A percentile compares a stretch with the other conserved stretches of the same genome.
Conservation (phyloP, 2,888 invertebrate species). For the Scrobipalpa atriplicella region DNA sequence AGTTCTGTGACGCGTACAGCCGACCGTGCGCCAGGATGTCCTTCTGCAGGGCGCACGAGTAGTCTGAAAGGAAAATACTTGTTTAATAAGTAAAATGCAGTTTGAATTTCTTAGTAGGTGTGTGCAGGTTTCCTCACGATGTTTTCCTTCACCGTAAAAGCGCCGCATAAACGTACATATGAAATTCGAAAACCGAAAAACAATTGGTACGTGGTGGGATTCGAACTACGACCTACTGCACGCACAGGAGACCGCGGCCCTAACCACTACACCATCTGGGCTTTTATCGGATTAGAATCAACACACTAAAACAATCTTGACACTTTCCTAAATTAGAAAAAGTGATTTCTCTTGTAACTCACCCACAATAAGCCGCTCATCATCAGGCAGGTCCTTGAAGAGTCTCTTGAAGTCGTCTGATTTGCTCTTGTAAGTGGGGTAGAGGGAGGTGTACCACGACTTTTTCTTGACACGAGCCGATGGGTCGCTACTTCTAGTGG, state of each 20-base stretch:
- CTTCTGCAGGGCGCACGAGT: conserved; percentile 97
- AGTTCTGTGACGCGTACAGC: conserved; percentile 97
- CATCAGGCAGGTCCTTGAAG: conserved; percentile 95
- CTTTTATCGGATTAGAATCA: too few relatives aligned
- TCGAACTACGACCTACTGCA: too few relatives aligned
- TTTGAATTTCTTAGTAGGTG: too few relatives aligned
- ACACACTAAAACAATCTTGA: too few relatives aligned
- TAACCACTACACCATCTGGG: too few relatives aligned
- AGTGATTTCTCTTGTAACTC: background rate
- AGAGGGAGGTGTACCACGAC: conserved; percentile 93
- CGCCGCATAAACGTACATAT: too few relatives aligned
- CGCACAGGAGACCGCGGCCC: too few relatives aligned
- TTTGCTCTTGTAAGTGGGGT: conserved; percentile 96
- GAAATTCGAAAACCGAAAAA: too few relatives aligned
- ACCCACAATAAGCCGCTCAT: conserved; percentile 97
- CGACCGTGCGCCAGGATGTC: conserved; percentile 98
- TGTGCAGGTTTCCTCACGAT: too few relatives aligned
- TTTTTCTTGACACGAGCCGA: conserved; percentile 86
- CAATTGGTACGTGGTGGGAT: too few relatives aligned
- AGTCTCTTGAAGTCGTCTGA: conserved; percentile 96
- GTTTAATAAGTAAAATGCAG: background rate
- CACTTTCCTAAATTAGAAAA: too few relatives aligned
- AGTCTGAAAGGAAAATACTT: conserved; percentile 85
- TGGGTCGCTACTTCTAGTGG: conserved; percentile 43
- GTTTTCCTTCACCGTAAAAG: too few relatives aligned